Conservation (phyloP, 2,113 vertebrate genomes). For the Probosciger aterrimus region DNA sequence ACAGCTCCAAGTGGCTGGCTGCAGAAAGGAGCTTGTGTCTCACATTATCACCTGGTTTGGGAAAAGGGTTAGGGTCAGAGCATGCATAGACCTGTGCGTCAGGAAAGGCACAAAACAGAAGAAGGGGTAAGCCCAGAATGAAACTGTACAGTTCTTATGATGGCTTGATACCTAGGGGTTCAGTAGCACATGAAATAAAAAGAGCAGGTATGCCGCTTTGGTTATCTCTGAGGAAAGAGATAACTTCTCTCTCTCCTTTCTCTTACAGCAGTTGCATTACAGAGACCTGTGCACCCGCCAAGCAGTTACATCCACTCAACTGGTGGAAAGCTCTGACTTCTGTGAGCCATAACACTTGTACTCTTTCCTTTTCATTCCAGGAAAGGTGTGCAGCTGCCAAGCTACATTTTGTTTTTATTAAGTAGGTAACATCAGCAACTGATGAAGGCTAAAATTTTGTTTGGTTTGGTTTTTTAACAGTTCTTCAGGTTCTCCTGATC, state of each 20-base stretch:
- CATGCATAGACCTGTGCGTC: accelerated
- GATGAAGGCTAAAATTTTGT: not conserved
- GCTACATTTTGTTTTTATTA: not conserved
- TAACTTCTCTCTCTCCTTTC: not conserved
- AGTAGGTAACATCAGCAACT: not conserved
- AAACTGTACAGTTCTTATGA: not conserved
- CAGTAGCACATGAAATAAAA: not conserved
- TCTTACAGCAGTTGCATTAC: not conserved
- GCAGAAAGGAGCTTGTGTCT: not conserved
- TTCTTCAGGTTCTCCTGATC: not conserved
- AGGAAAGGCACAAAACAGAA: not conserved
- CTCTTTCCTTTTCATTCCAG: not conserved
- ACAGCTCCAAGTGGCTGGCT: not conserved
- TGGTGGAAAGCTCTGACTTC: not conserved
- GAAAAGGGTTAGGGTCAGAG: not conserved
- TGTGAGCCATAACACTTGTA: not conserved
- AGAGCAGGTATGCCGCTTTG: not conserved
- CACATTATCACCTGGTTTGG: not conserved
- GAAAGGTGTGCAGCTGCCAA: not conserved
- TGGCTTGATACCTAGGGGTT: not conserved
- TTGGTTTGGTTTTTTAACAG: not conserved
- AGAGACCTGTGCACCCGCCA: not conserved
- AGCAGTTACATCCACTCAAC: not conserved
- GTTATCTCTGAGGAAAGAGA: not conserved
- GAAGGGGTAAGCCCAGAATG: not conserved